These are phyloP conservation scores for Brienomyrus brachyistius DNA, from an alignment of 2,113 vertebrate species.

Conservation along the genomic window DNA sequence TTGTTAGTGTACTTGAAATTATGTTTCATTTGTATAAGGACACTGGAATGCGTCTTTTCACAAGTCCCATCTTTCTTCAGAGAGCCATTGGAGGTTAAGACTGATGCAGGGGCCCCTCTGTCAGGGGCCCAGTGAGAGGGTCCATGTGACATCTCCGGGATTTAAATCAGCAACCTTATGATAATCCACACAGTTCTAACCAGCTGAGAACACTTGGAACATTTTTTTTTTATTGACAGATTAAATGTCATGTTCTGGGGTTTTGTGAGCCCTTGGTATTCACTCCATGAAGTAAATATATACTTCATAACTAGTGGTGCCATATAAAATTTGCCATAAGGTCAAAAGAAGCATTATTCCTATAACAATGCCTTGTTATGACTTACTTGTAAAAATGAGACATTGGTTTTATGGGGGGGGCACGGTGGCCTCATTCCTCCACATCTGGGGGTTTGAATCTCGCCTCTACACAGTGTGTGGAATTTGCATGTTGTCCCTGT, in stretches of 20 bases:
- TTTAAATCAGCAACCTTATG: background rate
- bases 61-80: background rate
- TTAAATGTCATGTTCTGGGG: background rate
- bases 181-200: background rate
- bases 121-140: background rate
- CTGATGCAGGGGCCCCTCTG: too few relatives aligned
- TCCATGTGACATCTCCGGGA: background rate
- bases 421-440: too few relatives aligned
- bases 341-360: background rate
- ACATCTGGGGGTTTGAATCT: too few relatives aligned
- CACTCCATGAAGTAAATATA: background rate
- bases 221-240: background rate
- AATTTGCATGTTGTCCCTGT: background rate
- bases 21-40: background rate
- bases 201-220: background rate
- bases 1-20: background rate
- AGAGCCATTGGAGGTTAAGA: background rate
- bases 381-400: background rate
- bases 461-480: background rate
- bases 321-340: background rate
- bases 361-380: background rate
- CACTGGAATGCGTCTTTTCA: background rate
- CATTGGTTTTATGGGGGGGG: background rate
- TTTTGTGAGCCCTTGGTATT: background rate
- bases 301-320: background rate